phyloP scores from a whole-genome alignment of 1,140 invertebrate genomes.

The Potamilus streckersoni region DNA sequence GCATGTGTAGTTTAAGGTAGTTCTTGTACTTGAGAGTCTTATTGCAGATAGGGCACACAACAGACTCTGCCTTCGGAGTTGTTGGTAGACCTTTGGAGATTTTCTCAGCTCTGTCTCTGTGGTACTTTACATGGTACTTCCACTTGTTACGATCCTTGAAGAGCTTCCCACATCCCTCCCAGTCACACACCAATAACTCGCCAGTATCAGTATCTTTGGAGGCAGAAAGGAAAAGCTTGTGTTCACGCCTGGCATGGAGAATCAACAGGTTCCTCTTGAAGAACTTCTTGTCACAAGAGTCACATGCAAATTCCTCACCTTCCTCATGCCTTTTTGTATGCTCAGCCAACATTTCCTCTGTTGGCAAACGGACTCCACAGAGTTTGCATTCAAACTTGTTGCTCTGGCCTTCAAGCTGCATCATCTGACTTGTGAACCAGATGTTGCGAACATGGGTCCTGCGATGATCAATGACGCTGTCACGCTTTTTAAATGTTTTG shows the following conservation, averaged over 20 bases:
- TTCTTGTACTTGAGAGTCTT: slow-evolving; percentile 30
- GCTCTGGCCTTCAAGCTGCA: slow-evolving; percentile 1
- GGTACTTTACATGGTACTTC: slow-evolving; percentile 28
- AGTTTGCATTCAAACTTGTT: slow-evolving; percentile 16
- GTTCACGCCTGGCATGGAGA: slow-evolving; percentile 15
- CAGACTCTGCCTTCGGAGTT: slow-evolving; percentile 2
- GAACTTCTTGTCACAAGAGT: slow-evolving; percentile 24
- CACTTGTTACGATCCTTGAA: slow-evolving; percentile 25
- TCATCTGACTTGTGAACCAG: neutral
- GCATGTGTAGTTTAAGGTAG: slow-evolving; percentile 34
- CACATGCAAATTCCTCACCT: slow-evolving; percentile 21
- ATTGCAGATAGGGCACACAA: slow-evolving; percentile 19
- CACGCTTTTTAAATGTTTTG: slow-evolving; percentile 30
- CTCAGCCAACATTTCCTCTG: slow-evolving; percentile 19
- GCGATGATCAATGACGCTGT: slow-evolving; percentile 24
- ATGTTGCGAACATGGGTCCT: slow-evolving; percentile 23
- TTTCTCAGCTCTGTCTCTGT: slow-evolving; percentile 28
- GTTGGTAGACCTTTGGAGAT: slow-evolving; percentile 20
- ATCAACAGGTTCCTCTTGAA: slow-evolving; percentile 18
- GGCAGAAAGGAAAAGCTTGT: slow-evolving; percentile 17
- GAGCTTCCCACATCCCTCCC: slow-evolving; percentile 27
- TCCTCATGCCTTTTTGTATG: slow-evolving; percentile 26
- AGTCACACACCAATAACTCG: slow-evolving; percentile 17
- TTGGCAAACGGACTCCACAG: slow-evolving; percentile 17
- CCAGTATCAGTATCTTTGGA: neutral